Evolutionary conservation across 2,888 invertebrate genomes (phyloP).

Genomic region (Noctua janthina): DNA sequence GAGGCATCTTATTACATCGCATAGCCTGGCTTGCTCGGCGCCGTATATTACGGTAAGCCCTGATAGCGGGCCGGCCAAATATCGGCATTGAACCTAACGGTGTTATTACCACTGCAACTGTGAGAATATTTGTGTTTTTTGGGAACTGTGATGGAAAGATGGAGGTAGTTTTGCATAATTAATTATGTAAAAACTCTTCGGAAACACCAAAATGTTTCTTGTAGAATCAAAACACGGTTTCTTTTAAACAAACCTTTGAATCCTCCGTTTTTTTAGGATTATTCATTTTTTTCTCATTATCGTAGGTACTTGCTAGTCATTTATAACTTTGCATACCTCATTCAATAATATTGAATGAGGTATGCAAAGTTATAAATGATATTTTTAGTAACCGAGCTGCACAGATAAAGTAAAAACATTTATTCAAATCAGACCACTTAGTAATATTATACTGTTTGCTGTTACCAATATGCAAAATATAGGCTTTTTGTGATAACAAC

Average conservation of each 20-base stretch:
- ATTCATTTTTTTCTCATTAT: neutral
- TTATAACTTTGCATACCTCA: neutral
- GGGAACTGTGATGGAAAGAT: neutral
- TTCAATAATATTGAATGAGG: no score
- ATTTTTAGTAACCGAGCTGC: neutral
- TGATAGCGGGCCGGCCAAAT: slow-evolving; percentile 52
- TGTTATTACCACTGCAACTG: slow-evolving; percentile 27
- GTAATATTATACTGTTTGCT: neutral
- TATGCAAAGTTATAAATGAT: no score
- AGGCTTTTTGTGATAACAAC: neutral
- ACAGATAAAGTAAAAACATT: neutral
- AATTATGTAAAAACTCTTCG: neutral
- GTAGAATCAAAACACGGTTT: neutral
- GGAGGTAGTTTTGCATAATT: neutral
- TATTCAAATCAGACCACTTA: neutral
- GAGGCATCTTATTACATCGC: slow-evolving; percentile 52
- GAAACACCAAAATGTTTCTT: neutral
- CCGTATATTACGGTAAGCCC: slow-evolving; percentile 56
- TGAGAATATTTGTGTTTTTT: slow-evolving; percentile 30
- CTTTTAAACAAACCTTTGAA: neutral
- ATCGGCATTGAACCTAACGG: slow-evolving; percentile 24
- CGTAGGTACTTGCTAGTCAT: neutral
- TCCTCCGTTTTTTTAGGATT: neutral
- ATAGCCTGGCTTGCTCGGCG: slow-evolving; percentile 33
- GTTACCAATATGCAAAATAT: slow-evolving; percentile 3